phyloP scores from a whole-genome alignment of 2,113 vertebrate species.

The Chrysochloris asiatica region DNA sequence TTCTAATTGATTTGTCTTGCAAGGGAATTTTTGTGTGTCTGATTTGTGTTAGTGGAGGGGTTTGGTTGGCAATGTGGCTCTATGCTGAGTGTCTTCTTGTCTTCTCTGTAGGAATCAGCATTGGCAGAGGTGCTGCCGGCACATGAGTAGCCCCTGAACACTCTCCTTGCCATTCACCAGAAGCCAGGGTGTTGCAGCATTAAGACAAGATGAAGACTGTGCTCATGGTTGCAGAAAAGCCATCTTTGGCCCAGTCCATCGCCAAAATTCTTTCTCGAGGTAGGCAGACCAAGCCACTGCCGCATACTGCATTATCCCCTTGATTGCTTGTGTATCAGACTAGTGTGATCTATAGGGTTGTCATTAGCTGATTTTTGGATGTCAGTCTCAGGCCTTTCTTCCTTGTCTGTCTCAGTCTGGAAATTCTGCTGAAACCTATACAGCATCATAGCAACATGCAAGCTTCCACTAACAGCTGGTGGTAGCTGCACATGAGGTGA shows the following conservation, averaged over 20 bases:
- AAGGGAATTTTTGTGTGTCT: background rate
- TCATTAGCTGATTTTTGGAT: background rate
- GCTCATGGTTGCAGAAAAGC: conserved; percentile 98
- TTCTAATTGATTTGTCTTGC: background rate
- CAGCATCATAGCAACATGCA: background rate
- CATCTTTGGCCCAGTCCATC: conserved; percentile 96
- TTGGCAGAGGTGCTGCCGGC: background rate
- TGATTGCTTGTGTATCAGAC: no score
- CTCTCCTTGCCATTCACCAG: background rate
- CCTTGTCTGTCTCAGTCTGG: background rate
- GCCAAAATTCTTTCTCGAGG: conserved; percentile 98
- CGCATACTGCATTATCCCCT: no score
- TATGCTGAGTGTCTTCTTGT: background rate
- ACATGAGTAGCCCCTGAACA: background rate
- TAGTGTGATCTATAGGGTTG: no score
- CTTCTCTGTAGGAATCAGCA: background rate
- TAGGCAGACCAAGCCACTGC: conserved; percentile 59
- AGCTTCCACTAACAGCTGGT: background rate
- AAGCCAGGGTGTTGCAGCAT: background rate
- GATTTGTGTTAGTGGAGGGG: background rate
- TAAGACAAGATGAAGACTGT: conserved; percentile 90
- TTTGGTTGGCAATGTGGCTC: background rate
- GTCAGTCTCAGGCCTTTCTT: background rate
- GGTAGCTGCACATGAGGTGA: background rate
- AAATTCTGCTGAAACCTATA: background rate